Evolutionary conservation across 2,113 vertebrate genomes (phyloP), one percentile per base, ranked within the genome.

Genomic region (Seriola rivoliana): DNA sequence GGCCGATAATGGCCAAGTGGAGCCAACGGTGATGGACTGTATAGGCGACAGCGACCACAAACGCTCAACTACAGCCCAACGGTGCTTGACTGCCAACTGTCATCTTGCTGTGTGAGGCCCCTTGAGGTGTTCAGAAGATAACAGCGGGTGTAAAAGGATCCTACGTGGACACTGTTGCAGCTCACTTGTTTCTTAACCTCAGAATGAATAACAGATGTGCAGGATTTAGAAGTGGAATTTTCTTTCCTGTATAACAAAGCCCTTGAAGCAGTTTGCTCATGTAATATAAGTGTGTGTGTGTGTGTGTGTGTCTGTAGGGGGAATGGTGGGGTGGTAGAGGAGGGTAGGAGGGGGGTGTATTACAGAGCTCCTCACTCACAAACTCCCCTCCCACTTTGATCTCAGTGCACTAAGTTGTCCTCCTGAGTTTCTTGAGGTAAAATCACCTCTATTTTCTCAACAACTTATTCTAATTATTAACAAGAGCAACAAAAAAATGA

Each of bases 141-240:
- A 80, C 67, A 50, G 67, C 16, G 52, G 34, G 54, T 32, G 78
- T 84, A 82, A 85, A 50, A 38, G 83, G 86, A 88, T 91, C 80
- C 89, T 78, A 73, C 84, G 58, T 84, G 86, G 88, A 88, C 89
- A 1, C 80, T 40, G 86, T 38, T 65, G 86, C 75, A 86, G 88
- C 89, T 91, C 89, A 82, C 85, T 88, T 68, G 84, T 82, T 81
- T 66, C 91, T 87, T 71, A 85, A 90, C 85, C 87, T 85, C 93
- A 72, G 44, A 90, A 93, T 93, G 88, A 77, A 84, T 16, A 91
- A 85, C 93, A 94, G 93, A 94, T 94, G 93, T 92, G 88, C 19
- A 16, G 83, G 92, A 91, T 91, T 88, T 81, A 58, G 74, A 87
- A 46, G 83, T 58, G 81, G 92, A 83, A 84, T 88, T 90, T 85